phyloP scores from a whole-genome alignment of 2,113 vertebrate species.

The Bubo blakistoni region DNA sequence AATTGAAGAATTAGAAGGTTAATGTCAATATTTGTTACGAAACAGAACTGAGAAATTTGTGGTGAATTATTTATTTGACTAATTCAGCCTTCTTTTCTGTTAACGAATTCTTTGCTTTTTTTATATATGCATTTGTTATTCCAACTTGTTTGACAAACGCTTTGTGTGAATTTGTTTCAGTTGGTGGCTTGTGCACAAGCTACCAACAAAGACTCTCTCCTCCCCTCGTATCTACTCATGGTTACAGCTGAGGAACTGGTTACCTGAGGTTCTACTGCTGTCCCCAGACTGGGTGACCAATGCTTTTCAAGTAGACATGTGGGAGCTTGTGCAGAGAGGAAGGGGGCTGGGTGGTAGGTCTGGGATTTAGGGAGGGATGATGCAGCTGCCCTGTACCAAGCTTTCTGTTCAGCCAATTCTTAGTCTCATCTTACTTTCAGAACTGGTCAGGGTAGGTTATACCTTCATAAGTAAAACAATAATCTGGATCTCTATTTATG shows the following conservation, averaged over 20 bases:
- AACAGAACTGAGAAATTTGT: conserved; percentile 32
- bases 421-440: neutral
- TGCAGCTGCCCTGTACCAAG: neutral
- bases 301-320: neutral
- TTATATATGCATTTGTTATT: conserved; percentile 31
- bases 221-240: neutral
- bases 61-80: conserved; percentile 46
- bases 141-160: neutral
- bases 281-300: neutral
- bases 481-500: neutral
- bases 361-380: neutral
- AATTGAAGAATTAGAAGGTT: conserved; percentile 24
- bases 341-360: neutral
- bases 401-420: neutral
- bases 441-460: neutral
- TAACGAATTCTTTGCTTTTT: conserved; percentile 29
- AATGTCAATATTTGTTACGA: conserved; percentile 9
- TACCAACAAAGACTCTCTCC: neutral
- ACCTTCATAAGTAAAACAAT: neutral
- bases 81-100: conserved; percentile 17
- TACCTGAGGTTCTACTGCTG: neutral
- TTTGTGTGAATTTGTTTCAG: conserved; percentile 1
- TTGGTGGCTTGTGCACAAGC: neutral
- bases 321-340: neutral
- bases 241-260: neutral